Evolutionary conservation across 2,113 vertebrate species (phyloP), one percentile per base, ranked within the genome.

Genomic region (Cheirogaleus medius): DNA sequence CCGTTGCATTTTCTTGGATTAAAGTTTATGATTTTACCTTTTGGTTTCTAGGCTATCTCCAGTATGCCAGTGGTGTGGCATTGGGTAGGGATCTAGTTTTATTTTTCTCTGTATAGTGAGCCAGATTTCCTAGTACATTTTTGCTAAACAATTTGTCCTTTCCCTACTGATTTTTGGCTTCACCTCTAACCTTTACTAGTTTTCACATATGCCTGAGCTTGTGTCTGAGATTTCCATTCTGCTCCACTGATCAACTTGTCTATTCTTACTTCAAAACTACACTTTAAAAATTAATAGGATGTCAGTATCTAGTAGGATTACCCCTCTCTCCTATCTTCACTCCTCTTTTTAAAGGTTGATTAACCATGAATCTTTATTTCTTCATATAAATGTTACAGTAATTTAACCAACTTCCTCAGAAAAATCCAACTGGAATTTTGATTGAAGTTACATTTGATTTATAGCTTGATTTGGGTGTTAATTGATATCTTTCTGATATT

Each of bases 391-490:
- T 73, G 9, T 93, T 69, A 78, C 8, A 69, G 23, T 78, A 78
- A 39, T 47, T 86, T 44, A 86, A 96, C 9, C 23, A 90, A 92
- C 42, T 42, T 20, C 63, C 63, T 84, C 52, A 29, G 76, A 90
- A 84, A 91, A 37, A 73, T 73, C 34, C 25, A 93, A 37, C 20
- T 14, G 32, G 11, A 54, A 78, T 68, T 54, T 74, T 68, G 1
- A 90, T 76, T 86, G 47, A 47, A 82, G 34, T 90, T 76, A 39
- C 47, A 52, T 83, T 91, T 94, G 60, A 95, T 71, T 81, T 91
- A 49, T n/a, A 89, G 66, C 17, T 95, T 94, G 25, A 52, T 87
- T 56, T 54, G 44, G 73, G 27, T 58, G 54, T 81, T 68, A 86
- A 92, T 34, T 42, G 29, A 42, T 25, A 44, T 56, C 74, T 76